phyloP scores from a whole-genome alignment of 2,888 invertebrate genomes.

The Ophion slaviceki region DNA sequence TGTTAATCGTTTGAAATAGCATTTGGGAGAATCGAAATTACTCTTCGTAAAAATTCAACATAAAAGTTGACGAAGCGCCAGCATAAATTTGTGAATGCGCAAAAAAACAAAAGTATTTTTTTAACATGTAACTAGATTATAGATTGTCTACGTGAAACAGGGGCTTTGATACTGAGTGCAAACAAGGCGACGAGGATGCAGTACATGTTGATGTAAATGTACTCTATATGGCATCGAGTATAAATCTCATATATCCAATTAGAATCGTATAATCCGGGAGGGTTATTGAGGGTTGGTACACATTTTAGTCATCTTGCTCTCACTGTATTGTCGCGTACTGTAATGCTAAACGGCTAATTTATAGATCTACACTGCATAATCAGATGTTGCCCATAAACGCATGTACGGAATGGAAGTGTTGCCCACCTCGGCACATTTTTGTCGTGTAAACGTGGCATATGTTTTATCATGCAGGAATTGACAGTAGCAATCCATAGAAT shows the following conservation, averaged over 20 bases:
- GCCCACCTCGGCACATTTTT: neutral
- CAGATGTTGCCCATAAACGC: slow-evolving; percentile 40
- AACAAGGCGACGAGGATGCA: slow-evolving; percentile 52
- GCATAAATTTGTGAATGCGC: too few species aligned
- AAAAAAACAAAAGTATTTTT: too few species aligned
- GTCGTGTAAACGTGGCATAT: neutral
- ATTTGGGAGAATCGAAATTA: too few species aligned
- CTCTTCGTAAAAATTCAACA: too few species aligned
- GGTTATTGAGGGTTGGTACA: slow-evolving; percentile 70
- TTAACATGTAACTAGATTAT: too few species aligned
- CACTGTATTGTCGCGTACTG: slow-evolving; percentile 71
- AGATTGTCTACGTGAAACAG: neutral
- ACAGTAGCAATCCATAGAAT: too few species aligned
- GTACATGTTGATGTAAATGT: slow-evolving; percentile 13
- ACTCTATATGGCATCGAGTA: slow-evolving; percentile 20
- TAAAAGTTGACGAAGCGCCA: too few species aligned
- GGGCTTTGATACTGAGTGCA: slow-evolving; percentile 23
- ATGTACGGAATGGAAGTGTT: slow-evolving; percentile 76
- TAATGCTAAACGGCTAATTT: slow-evolving; percentile 82
- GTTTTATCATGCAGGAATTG: too few species aligned
- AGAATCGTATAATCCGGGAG: slow-evolving; percentile 81
- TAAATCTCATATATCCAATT: slow-evolving; percentile 82
- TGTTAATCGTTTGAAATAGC: too few species aligned
- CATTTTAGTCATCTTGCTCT: slow-evolving; percentile 69
- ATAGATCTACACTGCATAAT: slow-evolving; percentile 69